Evolutionary conservation across 2,113 vertebrate species (phyloP).

Genomic region (Xiphophorus hellerii): DNA sequence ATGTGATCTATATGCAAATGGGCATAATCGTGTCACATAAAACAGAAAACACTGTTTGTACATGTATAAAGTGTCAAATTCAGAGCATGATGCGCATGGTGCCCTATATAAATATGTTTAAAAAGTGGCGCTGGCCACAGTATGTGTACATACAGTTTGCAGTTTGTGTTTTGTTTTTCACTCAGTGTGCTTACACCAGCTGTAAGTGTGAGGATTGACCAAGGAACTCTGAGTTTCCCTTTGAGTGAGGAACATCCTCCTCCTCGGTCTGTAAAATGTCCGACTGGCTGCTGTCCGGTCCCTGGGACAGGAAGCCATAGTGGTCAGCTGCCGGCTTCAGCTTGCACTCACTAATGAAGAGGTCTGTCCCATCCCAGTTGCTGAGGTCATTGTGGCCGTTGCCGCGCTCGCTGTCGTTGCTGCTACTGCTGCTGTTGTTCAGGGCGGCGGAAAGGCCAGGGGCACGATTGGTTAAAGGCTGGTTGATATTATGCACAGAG

Average conservation of each 20-base stretch:
- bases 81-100: slow-evolving; percentile 25
- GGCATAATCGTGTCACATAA: slow-evolving; percentile 26
- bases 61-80: slow-evolving; percentile 35
- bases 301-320: slow-evolving; percentile 80
- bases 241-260: slow-evolving; percentile 80
- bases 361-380: slow-evolving; percentile 89
- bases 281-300: slow-evolving; percentile 75
- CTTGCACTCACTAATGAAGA: slow-evolving; percentile 92
- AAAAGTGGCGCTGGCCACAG: slow-evolving; percentile 44
- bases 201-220: slow-evolving; percentile 86
- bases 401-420: slow-evolving; percentile 86
- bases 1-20: slow-evolving; percentile 31
- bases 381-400: slow-evolving; percentile 75
- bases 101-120: slow-evolving; percentile 37
- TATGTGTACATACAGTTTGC: slow-evolving; percentile 28
- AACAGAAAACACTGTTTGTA: slow-evolving; percentile 29
- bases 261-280: slow-evolving; percentile 88
- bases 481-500: slow-evolving; percentile 92
- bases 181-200: slow-evolving; percentile 81
- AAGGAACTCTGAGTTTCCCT: slow-evolving; percentile 84
- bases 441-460: slow-evolving; percentile 80
- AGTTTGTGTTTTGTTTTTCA: slow-evolving; percentile 15
- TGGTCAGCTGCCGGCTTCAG: slow-evolving; percentile 81
- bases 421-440: slow-evolving; percentile 75
- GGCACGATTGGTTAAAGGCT: slow-evolving; percentile 83